Conservation (phyloP, 2,888 invertebrate genomes). For the Apomyelois bistriatella region DNA sequence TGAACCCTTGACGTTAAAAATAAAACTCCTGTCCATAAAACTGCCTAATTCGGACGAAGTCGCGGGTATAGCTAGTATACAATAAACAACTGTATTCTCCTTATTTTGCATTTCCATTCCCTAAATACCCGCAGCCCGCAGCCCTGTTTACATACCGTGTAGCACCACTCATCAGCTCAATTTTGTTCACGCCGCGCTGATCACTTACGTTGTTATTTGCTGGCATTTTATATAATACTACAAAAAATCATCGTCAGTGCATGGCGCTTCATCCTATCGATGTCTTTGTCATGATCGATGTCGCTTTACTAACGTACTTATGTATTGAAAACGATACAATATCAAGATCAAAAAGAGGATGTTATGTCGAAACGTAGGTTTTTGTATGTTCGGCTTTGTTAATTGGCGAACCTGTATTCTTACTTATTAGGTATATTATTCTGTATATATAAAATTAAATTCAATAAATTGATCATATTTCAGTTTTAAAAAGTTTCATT, state of each 20-base stretch:
- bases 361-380: too few species aligned
- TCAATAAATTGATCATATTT: too few species aligned
- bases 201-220: constrained; percentile 38
- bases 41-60: too few species aligned
- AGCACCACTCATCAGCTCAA: constrained; percentile 68
- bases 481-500: too few species aligned
- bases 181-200: constrained; percentile 37
- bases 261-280: constrained; percentile 60
- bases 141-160: constrained; percentile 60
- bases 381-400: too few species aligned
- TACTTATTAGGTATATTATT: too few species aligned
- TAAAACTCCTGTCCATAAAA: too few species aligned
- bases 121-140: constrained; percentile 23
- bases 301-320: constrained; percentile 35
- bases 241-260: constrained; percentile 51
- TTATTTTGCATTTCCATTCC: background rate
- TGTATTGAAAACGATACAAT: too few species aligned
- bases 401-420: background rate
- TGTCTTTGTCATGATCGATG: constrained; percentile 62
- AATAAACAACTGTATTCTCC: background rate
- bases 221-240: constrained; percentile 24
- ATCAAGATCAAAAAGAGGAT: too few species aligned
- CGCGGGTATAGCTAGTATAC: too few species aligned
- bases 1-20: too few species aligned
- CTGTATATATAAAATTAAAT: too few species aligned